Evolutionary conservation across 1,140 invertebrate genomes (phyloP).

Genomic region (Anthonomus grandis): DNA sequence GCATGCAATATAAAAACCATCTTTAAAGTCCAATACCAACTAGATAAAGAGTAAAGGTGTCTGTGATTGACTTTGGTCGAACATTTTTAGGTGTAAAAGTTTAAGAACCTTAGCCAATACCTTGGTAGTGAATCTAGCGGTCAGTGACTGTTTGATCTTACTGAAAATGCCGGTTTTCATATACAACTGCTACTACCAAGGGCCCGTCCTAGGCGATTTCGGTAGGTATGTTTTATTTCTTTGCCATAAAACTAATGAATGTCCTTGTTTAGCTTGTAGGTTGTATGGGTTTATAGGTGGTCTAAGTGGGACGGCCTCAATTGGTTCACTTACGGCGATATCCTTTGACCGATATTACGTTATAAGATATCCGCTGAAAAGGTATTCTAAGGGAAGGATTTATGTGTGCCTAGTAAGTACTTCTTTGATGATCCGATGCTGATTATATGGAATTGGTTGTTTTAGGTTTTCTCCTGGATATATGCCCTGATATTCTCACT

Average conservation of each 20-base stretch:
- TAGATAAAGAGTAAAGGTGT: no score
- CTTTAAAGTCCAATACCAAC: no score
- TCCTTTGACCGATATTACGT: slow-evolving; percentile 69
- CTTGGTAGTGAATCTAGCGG: slow-evolving; percentile 71
- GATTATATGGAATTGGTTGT: no score
- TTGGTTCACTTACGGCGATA: slow-evolving; percentile 66
- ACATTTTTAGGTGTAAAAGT: slow-evolving; percentile 60
- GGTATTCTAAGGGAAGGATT: slow-evolving; percentile 59
- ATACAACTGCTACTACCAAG: slow-evolving; percentile 65
- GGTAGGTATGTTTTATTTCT: slow-evolving; percentile 51
- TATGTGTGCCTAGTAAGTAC: slow-evolving; percentile 56
- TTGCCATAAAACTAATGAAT: not conserved
- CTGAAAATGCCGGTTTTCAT: slow-evolving; percentile 68
- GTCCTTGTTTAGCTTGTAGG: slow-evolving; percentile 64
- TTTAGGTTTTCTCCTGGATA: slow-evolving; percentile 58
- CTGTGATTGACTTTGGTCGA: not conserved
- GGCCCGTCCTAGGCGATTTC: slow-evolving; percentile 63
- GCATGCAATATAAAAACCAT: no score
- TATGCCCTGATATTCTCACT: slow-evolving; percentile 65
- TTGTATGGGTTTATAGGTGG: slow-evolving; percentile 71
- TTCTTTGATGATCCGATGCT: not conserved
- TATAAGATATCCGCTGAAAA: slow-evolving; percentile 68
- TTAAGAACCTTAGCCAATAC: slow-evolving; percentile 73
- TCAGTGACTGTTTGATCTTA: slow-evolving; percentile 71
- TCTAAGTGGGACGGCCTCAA: slow-evolving; percentile 67